Evolutionary conservation across 2,113 vertebrate species (phyloP), one percentile per base, ranked within the genome.

Genomic region (Oophaga pumilio): DNA sequence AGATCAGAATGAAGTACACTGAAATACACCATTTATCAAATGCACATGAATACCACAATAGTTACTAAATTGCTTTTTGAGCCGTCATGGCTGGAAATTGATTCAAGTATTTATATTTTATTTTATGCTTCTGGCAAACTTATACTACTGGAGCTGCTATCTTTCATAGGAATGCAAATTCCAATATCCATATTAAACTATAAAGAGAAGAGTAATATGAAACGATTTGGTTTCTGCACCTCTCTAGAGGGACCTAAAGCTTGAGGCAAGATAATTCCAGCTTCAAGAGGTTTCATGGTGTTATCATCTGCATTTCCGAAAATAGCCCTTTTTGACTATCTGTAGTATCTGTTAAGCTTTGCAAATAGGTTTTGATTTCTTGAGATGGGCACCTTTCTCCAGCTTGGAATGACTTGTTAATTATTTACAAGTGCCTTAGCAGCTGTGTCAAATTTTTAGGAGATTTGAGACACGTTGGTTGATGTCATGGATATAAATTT

Each of bases 401-500:
- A 87, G 17, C 85, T 91, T 78, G 89, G 87, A 91, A 89, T 84
- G 82, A 68, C 26, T 84, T 90, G 49, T 86, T 68, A 66, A 64
- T 88, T 91, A 89, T 87, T 87, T 82, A 20, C 0, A 90, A 84
- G 88, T 91, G 90, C 26, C 81, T 76, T 60, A 86, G 87, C 92
- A 94, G 91, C 92, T 94, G 92, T 93, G 89, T 89, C 88, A 22
- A 85, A 83, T 78, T 88, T 90, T 87, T 78, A 79, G 0, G 0
- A 83, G 76, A 85, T 89, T 90, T 89, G 74, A 89, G 88, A 87
- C 86, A 90, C 86, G 60, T 71, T 82, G 69, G 92, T 89, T 90
- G 85, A 90, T 90, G 50, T 50, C 18, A 84, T 66, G 76, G 89
- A 77, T 78, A 3, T 88, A 84, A 90, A 89, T 52, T 82, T 90